Evolutionary conservation across 1,140 invertebrate species (phyloP), one percentile per base, ranked within the genome.

Genomic region (Diachasma alloeum): DNA sequence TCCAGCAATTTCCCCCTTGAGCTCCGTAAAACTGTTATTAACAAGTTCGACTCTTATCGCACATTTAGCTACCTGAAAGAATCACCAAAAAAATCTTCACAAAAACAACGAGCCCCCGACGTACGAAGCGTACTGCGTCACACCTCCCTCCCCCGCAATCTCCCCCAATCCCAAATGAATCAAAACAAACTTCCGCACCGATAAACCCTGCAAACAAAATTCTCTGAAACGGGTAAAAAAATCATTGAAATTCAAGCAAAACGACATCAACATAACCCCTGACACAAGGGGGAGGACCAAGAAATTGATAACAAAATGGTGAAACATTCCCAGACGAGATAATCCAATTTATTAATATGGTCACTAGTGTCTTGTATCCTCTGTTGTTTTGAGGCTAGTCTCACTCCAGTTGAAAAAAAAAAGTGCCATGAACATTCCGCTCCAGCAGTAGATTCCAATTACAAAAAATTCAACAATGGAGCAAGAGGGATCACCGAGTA

Each of bases 31-130:
- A 86, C 92, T 96, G 85, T 98, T 96, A 88, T 97, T 95, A 17
- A 97, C 92, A 68, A 98, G 89, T 88, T 98, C 97, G 68, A 99
- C 93, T 91, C 96, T 96, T 79, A 99, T 97, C 69, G 96, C 93
- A 90, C 96, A 98, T 90, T 95, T 95, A 48, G 94, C 95, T 81
- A 97, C 95, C 97, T 98, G 72, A 24, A 63, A 63, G n/a, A 63
- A 74, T 17, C 74, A 76, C 24, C 68, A 19, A n/a, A 48, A 22
- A 74, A 63, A 22, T 76, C 63, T 36, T 22, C 13, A 68, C 13
- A 9, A 46, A 42, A 44, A 42, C 15, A 39, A 17, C 17, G 31
- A 37, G 26, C 15, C 67, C 10, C 39, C 9, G 39, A 4, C 39
- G 9, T 4, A 42, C 9, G 39, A 42, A 42, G 39, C 9, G 4